Percentiles rank a stretch among this genome's conserved stretches.
Evolutionary conservation across 2,888 invertebrate species (phyloP).

Genomic region (Aphodius granarius): DNA sequence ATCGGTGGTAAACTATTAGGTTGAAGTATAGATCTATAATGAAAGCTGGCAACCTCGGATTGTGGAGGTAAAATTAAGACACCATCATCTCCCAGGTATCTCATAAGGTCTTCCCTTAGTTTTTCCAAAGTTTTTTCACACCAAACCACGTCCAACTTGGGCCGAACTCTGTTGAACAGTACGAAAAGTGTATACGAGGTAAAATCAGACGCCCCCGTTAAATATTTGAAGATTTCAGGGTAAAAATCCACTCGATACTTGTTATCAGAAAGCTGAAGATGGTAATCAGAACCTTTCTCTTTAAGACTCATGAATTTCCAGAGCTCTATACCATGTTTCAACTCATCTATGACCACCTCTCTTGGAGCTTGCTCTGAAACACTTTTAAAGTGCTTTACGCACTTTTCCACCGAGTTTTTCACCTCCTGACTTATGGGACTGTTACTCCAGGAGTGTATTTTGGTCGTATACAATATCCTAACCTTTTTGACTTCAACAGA

Average conservation of each 20-base stretch:
- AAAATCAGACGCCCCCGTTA: slow-evolving; percentile 64
- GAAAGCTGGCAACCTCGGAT: slow-evolving; percentile 79
- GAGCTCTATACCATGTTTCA: slow-evolving; percentile 63
- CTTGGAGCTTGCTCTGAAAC: slow-evolving; percentile 39
- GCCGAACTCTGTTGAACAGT: slow-evolving; percentile 58
- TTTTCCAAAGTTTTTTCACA: slow-evolving; percentile 60
- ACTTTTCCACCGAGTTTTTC: neutral
- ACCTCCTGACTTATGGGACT: slow-evolving; percentile 60
- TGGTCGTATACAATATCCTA: slow-evolving; percentile 74
- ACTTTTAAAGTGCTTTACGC: slow-evolving; percentile 51
- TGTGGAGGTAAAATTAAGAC: slow-evolving; percentile 82
- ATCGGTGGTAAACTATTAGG: slow-evolving; percentile 80
- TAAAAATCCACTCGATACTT: slow-evolving; percentile 55
- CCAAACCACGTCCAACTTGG: neutral
- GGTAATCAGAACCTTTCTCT: slow-evolving; percentile 64
- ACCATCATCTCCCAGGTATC: slow-evolving; percentile 74
- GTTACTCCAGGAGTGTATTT: slow-evolving; percentile 45
- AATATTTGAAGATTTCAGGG: slow-evolving; percentile 62
- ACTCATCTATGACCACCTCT: slow-evolving; percentile 47
- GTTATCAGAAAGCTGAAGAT: slow-evolving; percentile 65
- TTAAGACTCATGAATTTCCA: slow-evolving; percentile 78
- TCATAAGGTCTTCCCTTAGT: slow-evolving; percentile 62
- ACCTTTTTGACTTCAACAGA: slow-evolving; percentile 67
- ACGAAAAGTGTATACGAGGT: slow-evolving; percentile 70
- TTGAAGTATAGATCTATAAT: slow-evolving; percentile 74